phyloP scores from a whole-genome alignment of 1,140 invertebrate species.

The Drosophila sproati region DNA sequence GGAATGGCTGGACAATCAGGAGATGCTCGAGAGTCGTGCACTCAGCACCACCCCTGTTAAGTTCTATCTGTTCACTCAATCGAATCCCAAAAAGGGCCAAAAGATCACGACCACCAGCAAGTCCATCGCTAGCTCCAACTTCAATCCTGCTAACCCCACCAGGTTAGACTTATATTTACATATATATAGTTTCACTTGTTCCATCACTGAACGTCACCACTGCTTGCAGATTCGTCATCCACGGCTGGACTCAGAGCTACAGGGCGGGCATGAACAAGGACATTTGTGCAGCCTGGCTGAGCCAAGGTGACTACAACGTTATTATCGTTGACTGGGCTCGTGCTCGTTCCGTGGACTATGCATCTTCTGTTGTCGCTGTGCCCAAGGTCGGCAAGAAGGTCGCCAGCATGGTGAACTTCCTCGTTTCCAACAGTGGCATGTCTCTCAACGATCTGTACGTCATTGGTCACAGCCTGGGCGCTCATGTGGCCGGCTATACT shows the following conservation, averaged over 20 bases:
- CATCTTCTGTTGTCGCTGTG: slow-evolving; percentile 83
- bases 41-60: slow-evolving; percentile 58
- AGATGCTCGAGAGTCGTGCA: slow-evolving; percentile 51
- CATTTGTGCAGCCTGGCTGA: slow-evolving; percentile 85
- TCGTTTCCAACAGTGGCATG: slow-evolving; percentile 67
- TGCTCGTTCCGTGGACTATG: slow-evolving; percentile 85
- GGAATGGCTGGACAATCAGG: slow-evolving; percentile 43
- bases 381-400: slow-evolving; percentile 74
- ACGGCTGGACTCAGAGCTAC: slow-evolving; percentile 75
- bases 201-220: neutral
- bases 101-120: slow-evolving; percentile 63
- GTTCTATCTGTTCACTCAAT: slow-evolving; percentile 70
- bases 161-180: slow-evolving; percentile 12
- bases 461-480: slow-evolving; percentile 85
- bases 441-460: slow-evolving; percentile 65
- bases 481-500: slow-evolving; percentile 85
- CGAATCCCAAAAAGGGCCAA: slow-evolving; percentile 58
- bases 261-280: slow-evolving; percentile 62
- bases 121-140: slow-evolving; percentile 64
- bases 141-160: slow-evolving; percentile 67
- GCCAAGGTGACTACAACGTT: slow-evolving; percentile 85
- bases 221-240: slow-evolving; percentile 62
- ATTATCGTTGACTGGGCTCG: slow-evolving; percentile 88
- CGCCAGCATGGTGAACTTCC: slow-evolving; percentile 78
- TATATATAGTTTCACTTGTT: no score